phyloP scores from a whole-genome alignment of 2,888 invertebrate species.

The Anthrax anthrax region DNA sequence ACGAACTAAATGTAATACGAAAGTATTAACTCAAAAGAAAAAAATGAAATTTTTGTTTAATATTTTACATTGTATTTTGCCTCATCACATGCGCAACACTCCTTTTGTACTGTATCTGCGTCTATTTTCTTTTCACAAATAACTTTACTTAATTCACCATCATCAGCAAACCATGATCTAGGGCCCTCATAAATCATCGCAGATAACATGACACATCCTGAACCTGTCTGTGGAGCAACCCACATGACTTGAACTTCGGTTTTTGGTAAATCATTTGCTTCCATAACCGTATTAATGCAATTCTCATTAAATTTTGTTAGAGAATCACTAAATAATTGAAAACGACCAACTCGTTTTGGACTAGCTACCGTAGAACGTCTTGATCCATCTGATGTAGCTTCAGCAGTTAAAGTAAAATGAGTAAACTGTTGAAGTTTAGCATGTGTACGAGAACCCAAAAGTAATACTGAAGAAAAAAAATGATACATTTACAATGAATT shows the following conservation, averaged over 20 bases:
- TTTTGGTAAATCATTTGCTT: slow-evolving; percentile 64
- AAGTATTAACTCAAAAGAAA: background rate
- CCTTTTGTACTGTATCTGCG: slow-evolving; percentile 39
- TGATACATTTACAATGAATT: too few species aligned
- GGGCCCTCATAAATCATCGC: slow-evolving; percentile 74
- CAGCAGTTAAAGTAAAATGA: slow-evolving; percentile 62
- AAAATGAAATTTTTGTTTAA: background rate
- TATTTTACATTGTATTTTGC: slow-evolving; percentile 74
- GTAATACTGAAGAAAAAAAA: slow-evolving; percentile 39
- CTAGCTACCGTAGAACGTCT: slow-evolving; percentile 30
- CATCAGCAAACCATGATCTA: slow-evolving; percentile 78
- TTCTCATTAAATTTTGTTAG: slow-evolving; percentile 53
- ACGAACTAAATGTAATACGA: slow-evolving; percentile 44
- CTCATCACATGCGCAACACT: slow-evolving; percentile 90
- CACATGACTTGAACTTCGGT: slow-evolving; percentile 81
- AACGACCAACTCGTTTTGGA: slow-evolving; percentile 49
- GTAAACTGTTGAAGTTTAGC: slow-evolving; percentile 59
- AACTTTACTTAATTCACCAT: slow-evolving; percentile 62
- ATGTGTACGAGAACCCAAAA: slow-evolving; percentile 52
- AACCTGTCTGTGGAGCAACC: slow-evolving; percentile 73
- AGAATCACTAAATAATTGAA: slow-evolving; percentile 51
- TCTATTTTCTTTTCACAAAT: slow-evolving; percentile 61
- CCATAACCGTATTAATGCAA: slow-evolving; percentile 73
- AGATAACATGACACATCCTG: slow-evolving; percentile 78
- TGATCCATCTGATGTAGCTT: slow-evolving; percentile 28